Evolutionary conservation across 2,113 vertebrate genomes (phyloP).

Genomic region (Erythrocercus mccallii): DNA sequence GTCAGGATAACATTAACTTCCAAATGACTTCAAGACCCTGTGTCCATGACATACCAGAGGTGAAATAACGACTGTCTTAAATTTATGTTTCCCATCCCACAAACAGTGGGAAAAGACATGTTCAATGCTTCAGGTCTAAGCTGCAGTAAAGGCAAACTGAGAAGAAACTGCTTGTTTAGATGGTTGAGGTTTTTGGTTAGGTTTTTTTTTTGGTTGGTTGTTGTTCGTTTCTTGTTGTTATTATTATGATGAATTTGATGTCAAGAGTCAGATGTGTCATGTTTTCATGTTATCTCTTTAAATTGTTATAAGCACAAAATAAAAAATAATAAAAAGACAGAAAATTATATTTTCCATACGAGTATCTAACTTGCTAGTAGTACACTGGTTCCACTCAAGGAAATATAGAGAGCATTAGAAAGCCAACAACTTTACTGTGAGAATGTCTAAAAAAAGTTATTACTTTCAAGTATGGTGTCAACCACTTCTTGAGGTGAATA

Average conservation of each 20-base stretch:
- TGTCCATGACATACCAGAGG: neutral
- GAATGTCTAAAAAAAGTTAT: neutral
- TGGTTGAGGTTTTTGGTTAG: fast-evolving
- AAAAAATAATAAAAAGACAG: neutral
- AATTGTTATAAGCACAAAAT: neutral
- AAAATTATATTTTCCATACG: neutral
- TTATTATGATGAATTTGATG: neutral
- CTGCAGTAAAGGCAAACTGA: neutral
- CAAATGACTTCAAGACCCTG: neutral
- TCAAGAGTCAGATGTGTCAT: neutral
- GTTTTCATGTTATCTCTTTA: neutral
- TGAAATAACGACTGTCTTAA: neutral
- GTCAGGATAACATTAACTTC: neutral
- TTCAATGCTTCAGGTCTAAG: neutral
- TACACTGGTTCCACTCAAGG: neutral
- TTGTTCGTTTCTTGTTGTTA: fast-evolving
- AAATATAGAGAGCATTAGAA: neutral
- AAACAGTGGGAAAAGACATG: neutral
- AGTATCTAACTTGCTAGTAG: neutral
- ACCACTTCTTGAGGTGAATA: neutral
- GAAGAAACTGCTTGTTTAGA: neutral
- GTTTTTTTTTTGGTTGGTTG: fast-evolving
- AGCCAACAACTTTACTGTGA: neutral
- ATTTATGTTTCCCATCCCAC: neutral
- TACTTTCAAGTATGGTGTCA: neutral